phyloP scores from a whole-genome alignment of 2,888 invertebrate species.

The Caenorhabditis sp. region DNA sequence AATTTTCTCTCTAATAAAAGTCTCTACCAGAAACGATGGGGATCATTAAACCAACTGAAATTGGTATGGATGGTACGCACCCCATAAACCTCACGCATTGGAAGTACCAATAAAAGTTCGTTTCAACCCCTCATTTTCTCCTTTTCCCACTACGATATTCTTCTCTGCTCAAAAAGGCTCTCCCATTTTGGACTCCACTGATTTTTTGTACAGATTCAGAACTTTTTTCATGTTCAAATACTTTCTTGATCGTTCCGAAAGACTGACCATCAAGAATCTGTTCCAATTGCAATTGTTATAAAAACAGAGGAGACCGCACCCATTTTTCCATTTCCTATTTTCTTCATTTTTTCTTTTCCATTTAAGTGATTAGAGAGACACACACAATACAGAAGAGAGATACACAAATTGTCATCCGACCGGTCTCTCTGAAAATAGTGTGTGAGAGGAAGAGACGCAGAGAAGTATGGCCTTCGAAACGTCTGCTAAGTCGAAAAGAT shows the following conservation, averaged over 20 bases:
- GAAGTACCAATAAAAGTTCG: not conserved
- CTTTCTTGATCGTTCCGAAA: conserved; percentile 10
- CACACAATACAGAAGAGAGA: conserved; percentile 22
- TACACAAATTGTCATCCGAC: conserved; percentile 52
- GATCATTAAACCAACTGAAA: no score
- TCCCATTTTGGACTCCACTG: not conserved
- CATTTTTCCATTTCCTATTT: conserved; percentile 35
- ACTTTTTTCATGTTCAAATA: not conserved
- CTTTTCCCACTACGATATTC: not conserved
- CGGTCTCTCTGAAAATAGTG: conserved; percentile 41
- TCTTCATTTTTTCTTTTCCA: conserved; percentile 12
- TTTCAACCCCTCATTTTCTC: not conserved
- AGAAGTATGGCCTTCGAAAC: conserved; percentile 55
- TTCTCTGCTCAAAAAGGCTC: not conserved
- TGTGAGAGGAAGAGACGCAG: conserved; percentile 33
- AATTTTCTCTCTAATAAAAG: no score
- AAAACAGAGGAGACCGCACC: conserved; percentile 48
- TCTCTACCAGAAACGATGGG: no score
- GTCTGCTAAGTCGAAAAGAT: conserved; percentile 55
- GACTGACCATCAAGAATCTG: conserved; percentile 12
- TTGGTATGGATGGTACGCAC: no score
- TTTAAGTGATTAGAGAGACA: conserved; percentile 61
- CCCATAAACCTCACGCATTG: not conserved
- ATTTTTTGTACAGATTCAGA: not conserved
- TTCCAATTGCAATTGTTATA: conserved; percentile 22